These are phyloP conservation scores for Mustela lutreola DNA, from an alignment of 2,113 vertebrate genomes.

Conservation along the genomic window DNA sequence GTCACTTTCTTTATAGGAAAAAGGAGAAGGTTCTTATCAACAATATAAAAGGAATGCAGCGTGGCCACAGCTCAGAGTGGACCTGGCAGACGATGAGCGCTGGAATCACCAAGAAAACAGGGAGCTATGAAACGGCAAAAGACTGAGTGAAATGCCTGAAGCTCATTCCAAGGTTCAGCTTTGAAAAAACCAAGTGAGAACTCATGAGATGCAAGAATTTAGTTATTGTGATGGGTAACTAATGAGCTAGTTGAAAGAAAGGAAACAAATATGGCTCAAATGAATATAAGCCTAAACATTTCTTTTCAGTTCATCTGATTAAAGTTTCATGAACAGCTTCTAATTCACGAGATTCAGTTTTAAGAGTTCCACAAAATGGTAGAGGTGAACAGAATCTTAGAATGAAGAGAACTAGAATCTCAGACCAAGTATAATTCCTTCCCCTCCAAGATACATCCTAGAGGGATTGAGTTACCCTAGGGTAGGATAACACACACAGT, in stretches of 20 bases:
- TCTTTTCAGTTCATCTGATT: constrained; percentile 18
- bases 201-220: background rate
- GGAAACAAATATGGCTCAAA: constrained; percentile 22
- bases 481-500: background rate
- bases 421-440: background rate
- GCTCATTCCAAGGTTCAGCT: background rate
- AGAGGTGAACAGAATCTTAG: background rate
- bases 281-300: background rate
- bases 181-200: constrained; percentile 59
- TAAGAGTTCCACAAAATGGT: constrained; percentile 24
- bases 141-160: constrained; percentile 28
- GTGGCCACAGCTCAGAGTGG: background rate
- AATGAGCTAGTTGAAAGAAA: constrained; percentile 14
- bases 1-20: constrained; percentile 18
- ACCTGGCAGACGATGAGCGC: constrained; percentile 11
- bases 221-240: constrained; percentile 51
- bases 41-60: constrained; percentile 45
- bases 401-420: background rate
- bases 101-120: constrained; percentile 55
- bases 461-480: background rate
- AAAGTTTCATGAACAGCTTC: constrained; percentile 32
- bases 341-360: constrained; percentile 34
- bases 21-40: background rate
- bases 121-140: constrained; percentile 9
- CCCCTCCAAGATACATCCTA: background rate